Evolutionary conservation across 2,888 invertebrate genomes (phyloP).

Genomic region (Agrotis clavis): DNA sequence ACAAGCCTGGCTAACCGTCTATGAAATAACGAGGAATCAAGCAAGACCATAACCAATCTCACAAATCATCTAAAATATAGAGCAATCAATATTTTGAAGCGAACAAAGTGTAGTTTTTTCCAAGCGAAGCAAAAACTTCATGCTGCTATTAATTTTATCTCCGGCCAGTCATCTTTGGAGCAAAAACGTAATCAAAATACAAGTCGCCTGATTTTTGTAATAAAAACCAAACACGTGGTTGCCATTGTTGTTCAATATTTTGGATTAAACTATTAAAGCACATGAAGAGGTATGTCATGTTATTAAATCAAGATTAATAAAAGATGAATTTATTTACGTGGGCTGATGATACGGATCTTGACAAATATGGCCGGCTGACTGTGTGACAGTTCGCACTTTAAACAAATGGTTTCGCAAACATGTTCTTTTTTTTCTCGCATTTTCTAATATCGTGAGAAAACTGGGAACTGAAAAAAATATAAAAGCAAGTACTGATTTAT

Average conservation of each 20-base stretch:
- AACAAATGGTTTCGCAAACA: background rate
- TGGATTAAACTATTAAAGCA: slow-evolving; percentile 15
- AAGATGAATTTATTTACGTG: slow-evolving; percentile 11
- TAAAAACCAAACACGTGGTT: slow-evolving; percentile 57
- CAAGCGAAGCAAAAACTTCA: slow-evolving; percentile 45
- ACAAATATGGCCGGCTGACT: background rate
- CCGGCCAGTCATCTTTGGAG: slow-evolving; percentile 47
- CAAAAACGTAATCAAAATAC: slow-evolving; percentile 60
- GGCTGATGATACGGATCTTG: slow-evolving; percentile 11
- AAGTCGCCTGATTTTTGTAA: slow-evolving; percentile 36
- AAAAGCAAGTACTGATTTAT: too few relatives aligned
- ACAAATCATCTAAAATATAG: slow-evolving; percentile 48
- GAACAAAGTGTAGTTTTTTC: slow-evolving; percentile 36
- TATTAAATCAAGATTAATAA: slow-evolving; percentile 13
- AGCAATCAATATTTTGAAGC: slow-evolving; percentile 44
- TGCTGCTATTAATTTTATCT: slow-evolving; percentile 67
- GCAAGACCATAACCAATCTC: slow-evolving; percentile 51
- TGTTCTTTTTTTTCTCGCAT: background rate
- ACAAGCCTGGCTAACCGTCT: slow-evolving; percentile 27
- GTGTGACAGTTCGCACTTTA: background rate
- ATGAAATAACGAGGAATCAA: slow-evolving; percentile 45
- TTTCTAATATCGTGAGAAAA: background rate
- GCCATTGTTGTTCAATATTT: slow-evolving; percentile 50
- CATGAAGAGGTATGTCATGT: slow-evolving; percentile 3
- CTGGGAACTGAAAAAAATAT: too few relatives aligned